A percentile compares a stretch with the other conserved stretches of the same genome.
Conservation (phyloP, 2,113 vertebrate species). For the Xenotilapia caudafasciata region DNA sequence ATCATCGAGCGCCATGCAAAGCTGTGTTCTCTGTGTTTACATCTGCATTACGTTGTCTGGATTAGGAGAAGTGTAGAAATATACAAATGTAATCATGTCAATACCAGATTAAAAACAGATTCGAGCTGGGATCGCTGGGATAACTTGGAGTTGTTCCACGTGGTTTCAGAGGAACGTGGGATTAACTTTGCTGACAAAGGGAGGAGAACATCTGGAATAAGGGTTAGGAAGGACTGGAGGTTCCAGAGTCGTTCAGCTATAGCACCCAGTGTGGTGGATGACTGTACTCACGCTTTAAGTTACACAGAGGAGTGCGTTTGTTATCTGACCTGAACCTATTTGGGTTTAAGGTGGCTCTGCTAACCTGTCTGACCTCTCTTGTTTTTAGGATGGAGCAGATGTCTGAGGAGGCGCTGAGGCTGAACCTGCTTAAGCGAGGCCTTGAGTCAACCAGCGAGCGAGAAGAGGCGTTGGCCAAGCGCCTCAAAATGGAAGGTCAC, state of each 20-base stretch:
- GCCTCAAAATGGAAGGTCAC: constrained; percentile 94
- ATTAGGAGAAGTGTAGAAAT: neutral
- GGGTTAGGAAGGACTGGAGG: fast-evolving
- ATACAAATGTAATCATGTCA: neutral
- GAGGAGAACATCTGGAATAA: neutral
- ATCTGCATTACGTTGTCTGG: neutral
- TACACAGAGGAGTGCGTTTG: neutral
- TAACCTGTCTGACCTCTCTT: neutral
- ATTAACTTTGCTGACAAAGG: neutral
- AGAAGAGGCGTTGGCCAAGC: constrained; percentile 89
- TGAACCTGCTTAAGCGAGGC: constrained; percentile 90
- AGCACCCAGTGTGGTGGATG: neutral
- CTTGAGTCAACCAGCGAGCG: constrained; percentile 86
- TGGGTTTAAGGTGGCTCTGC: neutral
- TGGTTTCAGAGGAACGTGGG: neutral
- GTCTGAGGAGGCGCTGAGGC: constrained; percentile 90
- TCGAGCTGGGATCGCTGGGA: neutral
- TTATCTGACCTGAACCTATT: neutral
- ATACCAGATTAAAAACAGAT: neutral
- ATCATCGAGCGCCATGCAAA: neutral
- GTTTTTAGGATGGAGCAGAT: constrained; percentile 90
- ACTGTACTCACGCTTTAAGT: neutral
- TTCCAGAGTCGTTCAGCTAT: neutral
- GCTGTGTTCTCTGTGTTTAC: neutral
- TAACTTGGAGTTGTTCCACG: neutral